Evolutionary conservation across 2,797 vertebrate species (phyloP), one percentile per base, ranked within the genome.

Genomic region (Gymnothorax javanicus): DNA sequence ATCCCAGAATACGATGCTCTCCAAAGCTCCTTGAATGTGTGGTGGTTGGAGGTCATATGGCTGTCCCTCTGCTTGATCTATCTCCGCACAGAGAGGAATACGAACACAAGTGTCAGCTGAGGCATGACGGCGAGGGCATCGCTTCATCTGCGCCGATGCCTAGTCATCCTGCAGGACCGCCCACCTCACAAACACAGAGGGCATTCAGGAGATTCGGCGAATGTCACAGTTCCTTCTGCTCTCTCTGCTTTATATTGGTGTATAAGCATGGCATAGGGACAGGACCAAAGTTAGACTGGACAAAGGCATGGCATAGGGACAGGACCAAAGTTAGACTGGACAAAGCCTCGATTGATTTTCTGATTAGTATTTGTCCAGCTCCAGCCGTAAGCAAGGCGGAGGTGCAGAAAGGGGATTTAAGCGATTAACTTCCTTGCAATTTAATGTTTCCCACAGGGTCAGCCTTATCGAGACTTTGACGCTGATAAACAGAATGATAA

Each of bases 1-100:
- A 86, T 77, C 12, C 7, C 84, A 15, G 69, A 73, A 43, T 73
- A 20, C 56, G 84, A 85, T 85, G 84, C 56, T 85, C 84, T 85
- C 84, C 54, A 73, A 73, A 85, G 50, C 52, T n/a, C 84, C 84
- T 85, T 85, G 84, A 73, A 25, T 25, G 67, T 25, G 4, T 52
- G 13, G 84, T 15, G 57, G 57, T 12, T 12, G 25, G 25, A 85
- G 84, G 64, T 69, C 6, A 4, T n/a, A n/a, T n/a, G 52, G 67
- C 67, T 33, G 50, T 27, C 25, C 25, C 73, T 71, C 69, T 20
- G 71, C 11, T 52, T 54, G 52, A 77, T 85, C 69, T 27, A 59
- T 86, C 69, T 43, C 85, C n/a, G 23, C 27, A 20, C 17, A 15
- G 54, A 52, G 43, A 27, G 43, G 69, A 75, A 43, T 77, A 71